Evolutionary conservation across 2,797 vertebrate genomes (phyloP), one percentile per base, ranked within the genome.

Genomic region (Chlorospingus semifuscus): DNA sequence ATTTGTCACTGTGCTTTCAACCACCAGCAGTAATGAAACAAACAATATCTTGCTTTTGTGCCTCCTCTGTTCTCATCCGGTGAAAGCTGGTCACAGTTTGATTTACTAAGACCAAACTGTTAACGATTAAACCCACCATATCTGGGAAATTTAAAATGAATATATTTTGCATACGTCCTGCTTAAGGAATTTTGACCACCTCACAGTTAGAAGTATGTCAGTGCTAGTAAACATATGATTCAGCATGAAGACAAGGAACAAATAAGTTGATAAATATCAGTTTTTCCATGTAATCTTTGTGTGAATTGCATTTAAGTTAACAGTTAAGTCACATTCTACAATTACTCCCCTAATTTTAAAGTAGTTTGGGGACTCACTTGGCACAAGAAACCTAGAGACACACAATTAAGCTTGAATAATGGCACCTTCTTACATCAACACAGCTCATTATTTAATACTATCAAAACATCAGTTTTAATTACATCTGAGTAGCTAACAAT

Each of bases 331-430:
- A 57, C 23, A 83, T 70, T 80, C 42, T 85, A 55, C n/a, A 71
- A 49, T 75, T 16, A 24, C 64, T 71, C 41, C 30, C 16, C 20
- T 64, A 92, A 92, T 41, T 90, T 63, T 87, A 83, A 84, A 87
- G 41, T 84, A 87, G 78, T 93, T 22, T 9, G 3, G 27, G 41
- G 56, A 83, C 11, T 83, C 27, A 41, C 12, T 9, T 92, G 59
- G 30, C 50, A 74, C 34, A 89, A 69, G 44, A 93, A 94, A 89
- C 27, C 15, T 64, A 44, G 68, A 83, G 39, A 75, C 26, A 89
- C 37, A 56, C 4, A 27, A 89, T 90, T 90, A 87, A 75, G 15
- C 89, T 87, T 92, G 92, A 95, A 93, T 81, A 68, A 92, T 65
- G 46, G 20, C 39, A 68, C 42, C 60, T 89, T 89, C 79, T 94